These are phyloP conservation scores for Mugil cephalus DNA, from an alignment of 2,113 vertebrate species.

Conservation along the genomic window DNA sequence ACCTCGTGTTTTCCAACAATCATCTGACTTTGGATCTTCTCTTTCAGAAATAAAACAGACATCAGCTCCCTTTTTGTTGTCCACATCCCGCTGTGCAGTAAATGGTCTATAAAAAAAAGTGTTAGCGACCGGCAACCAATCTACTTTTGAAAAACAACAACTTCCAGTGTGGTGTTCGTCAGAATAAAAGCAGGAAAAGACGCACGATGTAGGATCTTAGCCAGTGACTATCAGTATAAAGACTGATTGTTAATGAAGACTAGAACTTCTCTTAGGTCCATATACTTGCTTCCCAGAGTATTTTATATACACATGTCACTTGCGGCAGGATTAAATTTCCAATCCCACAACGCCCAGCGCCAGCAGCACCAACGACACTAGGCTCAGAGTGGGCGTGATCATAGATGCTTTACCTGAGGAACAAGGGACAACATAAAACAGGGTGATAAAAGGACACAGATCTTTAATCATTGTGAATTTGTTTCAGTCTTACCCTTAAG, in stretches of 20 bases:
- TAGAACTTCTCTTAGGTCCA: slow-evolving; percentile 15
- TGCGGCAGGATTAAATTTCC: slow-evolving; percentile 82
- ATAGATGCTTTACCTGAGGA: slow-evolving; percentile 79
- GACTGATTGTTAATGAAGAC: slow-evolving; percentile 22
- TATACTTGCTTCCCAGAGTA: slow-evolving; percentile 63
- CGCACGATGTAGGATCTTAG: slow-evolving; percentile 3
- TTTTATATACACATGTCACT: slow-evolving; percentile 76
- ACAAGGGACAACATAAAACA: slow-evolving; percentile 51
- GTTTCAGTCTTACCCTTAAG: slow-evolving; percentile 83
- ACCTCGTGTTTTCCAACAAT: not conserved
- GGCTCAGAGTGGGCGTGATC: slow-evolving; percentile 74
- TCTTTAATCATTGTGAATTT: not conserved
- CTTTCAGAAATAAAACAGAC: too few species aligned
- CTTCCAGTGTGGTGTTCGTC: slow-evolving; percentile 21
- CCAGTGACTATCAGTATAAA: slow-evolving; percentile 14
- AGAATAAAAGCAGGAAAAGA: slow-evolving; percentile 15
- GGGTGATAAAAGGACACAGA: not conserved
- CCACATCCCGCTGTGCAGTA: not conserved
- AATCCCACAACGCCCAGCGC: slow-evolving; percentile 86
- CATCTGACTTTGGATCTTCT: not conserved
- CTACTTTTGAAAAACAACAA: slow-evolving; percentile 7
- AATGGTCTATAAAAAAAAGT: not conserved
- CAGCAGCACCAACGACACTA: slow-evolving; percentile 85
- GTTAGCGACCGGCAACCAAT: not conserved
- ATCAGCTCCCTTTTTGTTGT: not conserved